Conservation (phyloP, 2,113 vertebrate species). For the Carassius gibelio region DNA sequence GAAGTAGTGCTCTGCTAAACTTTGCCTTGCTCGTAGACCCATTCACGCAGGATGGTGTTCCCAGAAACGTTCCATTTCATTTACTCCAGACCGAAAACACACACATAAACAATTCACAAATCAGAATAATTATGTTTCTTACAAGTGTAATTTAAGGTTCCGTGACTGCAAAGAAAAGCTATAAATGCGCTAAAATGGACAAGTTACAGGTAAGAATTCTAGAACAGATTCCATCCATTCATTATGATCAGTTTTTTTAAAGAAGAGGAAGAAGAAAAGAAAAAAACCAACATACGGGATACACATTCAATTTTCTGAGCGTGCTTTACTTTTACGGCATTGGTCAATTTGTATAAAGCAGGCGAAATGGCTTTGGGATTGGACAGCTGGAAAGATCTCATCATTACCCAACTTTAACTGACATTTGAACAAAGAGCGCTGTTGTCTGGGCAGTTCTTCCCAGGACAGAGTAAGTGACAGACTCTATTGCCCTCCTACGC, state of each 20-base stretch:
- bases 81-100: not conserved
- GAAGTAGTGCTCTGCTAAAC: not conserved
- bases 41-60: slow-evolving; percentile 7
- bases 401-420: slow-evolving; percentile 58
- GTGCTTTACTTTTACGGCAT: not conserved
- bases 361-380: slow-evolving; percentile 18
- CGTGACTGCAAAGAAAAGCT: slow-evolving; percentile 5
- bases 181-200: not conserved
- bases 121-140: not conserved
- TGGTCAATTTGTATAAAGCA: slow-evolving; percentile 14
- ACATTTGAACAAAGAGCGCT: slow-evolving; percentile 79
- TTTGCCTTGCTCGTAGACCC: not conserved
- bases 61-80: not conserved
- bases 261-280: not conserved
- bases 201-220: slow-evolving; percentile 1
- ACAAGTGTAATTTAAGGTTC: slow-evolving; percentile 11
- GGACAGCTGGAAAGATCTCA: slow-evolving; percentile 49
- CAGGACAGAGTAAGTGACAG: slow-evolving; percentile 71
- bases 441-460: slow-evolving; percentile 74
- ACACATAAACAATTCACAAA: not conserved
- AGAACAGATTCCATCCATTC: not conserved
- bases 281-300: not conserved
- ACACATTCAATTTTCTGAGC: not conserved
- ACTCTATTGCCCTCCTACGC: slow-evolving; percentile 75
- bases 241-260: not conserved